These are phyloP conservation scores for Acropora yongei DNA, from an alignment of 64 coral and sea anemone genomes.

Conservation along the genomic window DNA sequence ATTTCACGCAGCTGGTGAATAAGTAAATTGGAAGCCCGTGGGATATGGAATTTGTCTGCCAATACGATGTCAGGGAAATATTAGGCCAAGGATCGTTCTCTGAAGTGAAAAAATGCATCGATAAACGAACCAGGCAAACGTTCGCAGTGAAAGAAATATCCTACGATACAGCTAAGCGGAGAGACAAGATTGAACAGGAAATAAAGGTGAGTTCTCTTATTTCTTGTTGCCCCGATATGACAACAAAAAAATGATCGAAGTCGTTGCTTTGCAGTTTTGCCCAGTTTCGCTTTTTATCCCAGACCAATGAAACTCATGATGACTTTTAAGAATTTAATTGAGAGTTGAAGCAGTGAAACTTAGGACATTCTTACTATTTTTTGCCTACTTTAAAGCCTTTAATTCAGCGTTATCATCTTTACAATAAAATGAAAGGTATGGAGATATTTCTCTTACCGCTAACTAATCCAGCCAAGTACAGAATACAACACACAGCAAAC, in stretches of 20 bases:
- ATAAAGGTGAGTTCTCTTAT: slow-evolving; percentile 37
- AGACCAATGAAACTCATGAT: too few species aligned
- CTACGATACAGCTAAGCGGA: slow-evolving; percentile 51
- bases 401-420: too few species aligned
- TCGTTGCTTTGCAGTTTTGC: too few species aligned
- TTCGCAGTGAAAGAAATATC: slow-evolving; percentile 67
- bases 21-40: not conserved
- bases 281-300: too few species aligned
- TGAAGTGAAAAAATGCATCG: slow-evolving; percentile 78
- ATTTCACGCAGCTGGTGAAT: not conserved
- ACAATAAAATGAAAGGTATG: not conserved
- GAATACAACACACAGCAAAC: not conserved
- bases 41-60: slow-evolving; percentile 76
- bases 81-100: slow-evolving; percentile 67
- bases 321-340: too few species aligned
- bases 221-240: not conserved
- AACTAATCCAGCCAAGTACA: not conserved
- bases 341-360: too few species aligned
- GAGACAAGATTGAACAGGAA: slow-evolving; percentile 43
- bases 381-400: too few species aligned
- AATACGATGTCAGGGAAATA: slow-evolving; percentile 80
- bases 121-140: slow-evolving; percentile 65
- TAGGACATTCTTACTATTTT: too few species aligned
- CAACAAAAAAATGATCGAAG: not conserved
- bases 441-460: not conserved